Conservation (phyloP, 35 echinoderm and acorn worm genomes). For the Heliocidaris erythrogramma region DNA sequence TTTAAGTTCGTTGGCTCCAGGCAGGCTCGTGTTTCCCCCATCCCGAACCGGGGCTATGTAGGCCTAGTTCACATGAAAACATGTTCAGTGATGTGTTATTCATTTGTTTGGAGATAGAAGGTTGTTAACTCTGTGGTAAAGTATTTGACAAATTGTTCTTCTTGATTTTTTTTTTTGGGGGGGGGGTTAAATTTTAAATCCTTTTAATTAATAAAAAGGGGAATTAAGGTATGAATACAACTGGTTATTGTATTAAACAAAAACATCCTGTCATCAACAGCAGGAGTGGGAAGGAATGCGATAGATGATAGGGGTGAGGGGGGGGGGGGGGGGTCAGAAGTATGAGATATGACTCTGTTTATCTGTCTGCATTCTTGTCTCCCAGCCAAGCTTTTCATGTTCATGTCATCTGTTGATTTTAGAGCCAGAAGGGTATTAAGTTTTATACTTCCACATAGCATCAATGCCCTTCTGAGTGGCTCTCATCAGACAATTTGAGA, state of each 20-base stretch:
- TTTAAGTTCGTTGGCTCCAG: background rate
- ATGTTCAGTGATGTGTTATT: background rate
- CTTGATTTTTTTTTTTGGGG: background rate
- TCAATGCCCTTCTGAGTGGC: too few species aligned
- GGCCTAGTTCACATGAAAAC: background rate
- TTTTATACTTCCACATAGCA: too few species aligned
- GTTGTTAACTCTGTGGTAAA: too few species aligned
- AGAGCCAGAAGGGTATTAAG: too few species aligned
- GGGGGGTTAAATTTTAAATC: too few species aligned
- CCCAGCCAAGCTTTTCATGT: slow-evolving; percentile 8
- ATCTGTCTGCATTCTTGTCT: slow-evolving; percentile 4
- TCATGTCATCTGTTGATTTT: background rate
- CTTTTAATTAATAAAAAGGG: too few species aligned
- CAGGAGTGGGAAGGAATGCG: background rate
- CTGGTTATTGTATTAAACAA: too few species aligned
- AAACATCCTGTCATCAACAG: too few species aligned
- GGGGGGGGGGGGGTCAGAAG: background rate
- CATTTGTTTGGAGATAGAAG: too few species aligned
- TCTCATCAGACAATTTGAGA: too few species aligned
- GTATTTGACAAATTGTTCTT: too few species aligned
- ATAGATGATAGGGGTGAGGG: background rate
- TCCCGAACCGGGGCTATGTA: background rate
- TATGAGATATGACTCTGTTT: background rate
- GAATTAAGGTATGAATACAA: too few species aligned
- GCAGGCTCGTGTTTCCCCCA: background rate